Conservation (phyloP, 2,113 vertebrate species). For the Hippocampus comes region DNA sequence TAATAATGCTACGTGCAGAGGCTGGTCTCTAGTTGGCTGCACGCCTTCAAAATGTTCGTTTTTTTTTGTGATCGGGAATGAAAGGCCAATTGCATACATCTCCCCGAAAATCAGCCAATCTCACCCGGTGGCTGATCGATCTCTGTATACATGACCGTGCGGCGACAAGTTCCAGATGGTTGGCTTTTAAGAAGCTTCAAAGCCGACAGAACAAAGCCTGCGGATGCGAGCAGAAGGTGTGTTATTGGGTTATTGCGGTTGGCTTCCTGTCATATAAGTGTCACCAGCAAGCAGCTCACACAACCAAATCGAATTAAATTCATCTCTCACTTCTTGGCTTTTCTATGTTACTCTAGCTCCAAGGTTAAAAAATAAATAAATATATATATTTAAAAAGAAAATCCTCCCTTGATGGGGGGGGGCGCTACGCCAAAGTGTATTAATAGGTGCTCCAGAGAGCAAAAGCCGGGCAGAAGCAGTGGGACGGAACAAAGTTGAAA, state of each 20-base stretch:
- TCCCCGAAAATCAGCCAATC: too few species aligned
- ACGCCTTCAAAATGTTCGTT: too few species aligned
- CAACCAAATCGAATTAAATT: constrained; percentile 19
- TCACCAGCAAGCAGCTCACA: constrained; percentile 12
- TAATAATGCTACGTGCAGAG: too few species aligned
- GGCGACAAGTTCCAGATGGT: too few species aligned
- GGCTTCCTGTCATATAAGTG: constrained; percentile 32
- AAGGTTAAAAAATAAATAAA: too few species aligned
- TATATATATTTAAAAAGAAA: background rate
- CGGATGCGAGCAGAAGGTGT: constrained; percentile 45
- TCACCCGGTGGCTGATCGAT: too few species aligned
- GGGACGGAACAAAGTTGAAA: constrained; percentile 34
- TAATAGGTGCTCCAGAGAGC: constrained; percentile 32
- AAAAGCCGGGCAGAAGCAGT: constrained; percentile 49
- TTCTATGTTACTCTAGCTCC: too few species aligned
- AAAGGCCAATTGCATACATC: too few species aligned
- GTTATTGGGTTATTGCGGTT: constrained; percentile 54
- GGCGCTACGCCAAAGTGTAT: constrained; percentile 35
- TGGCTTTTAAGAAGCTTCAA: background rate
- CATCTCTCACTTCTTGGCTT: background rate
- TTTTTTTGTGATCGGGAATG: too few species aligned
- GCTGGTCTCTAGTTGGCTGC: too few species aligned
- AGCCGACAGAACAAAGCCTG: constrained; percentile 48
- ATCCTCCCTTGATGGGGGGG: constrained; percentile 17
- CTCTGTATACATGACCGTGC: too few species aligned